Conservation (phyloP, 2,888 invertebrate species). For the Pachliopta kotzebuea region DNA sequence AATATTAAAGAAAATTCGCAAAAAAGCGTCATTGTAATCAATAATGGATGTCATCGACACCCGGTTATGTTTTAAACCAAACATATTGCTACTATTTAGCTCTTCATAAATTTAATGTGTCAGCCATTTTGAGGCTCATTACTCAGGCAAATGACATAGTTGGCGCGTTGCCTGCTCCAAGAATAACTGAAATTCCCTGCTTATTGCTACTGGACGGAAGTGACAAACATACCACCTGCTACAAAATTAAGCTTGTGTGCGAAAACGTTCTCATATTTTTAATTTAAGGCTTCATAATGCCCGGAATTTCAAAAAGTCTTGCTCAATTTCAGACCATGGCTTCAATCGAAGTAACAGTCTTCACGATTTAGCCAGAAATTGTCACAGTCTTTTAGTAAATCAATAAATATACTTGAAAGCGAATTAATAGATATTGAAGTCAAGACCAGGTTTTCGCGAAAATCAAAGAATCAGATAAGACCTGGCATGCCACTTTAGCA, state of each 20-base stretch:
- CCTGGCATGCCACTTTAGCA: too few species aligned
- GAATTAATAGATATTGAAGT: too few species aligned
- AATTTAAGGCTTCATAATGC: neutral
- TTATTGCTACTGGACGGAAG: neutral
- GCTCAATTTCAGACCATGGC: too few species aligned
- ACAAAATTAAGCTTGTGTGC: neutral
- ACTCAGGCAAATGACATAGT: constrained; percentile 14
- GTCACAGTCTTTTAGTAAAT: too few species aligned
- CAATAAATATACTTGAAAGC: too few species aligned
- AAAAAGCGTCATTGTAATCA: neutral
- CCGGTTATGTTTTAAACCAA: neutral
- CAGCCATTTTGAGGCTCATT: constrained; percentile 2
- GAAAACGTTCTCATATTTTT: too few species aligned
- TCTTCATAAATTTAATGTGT: constrained; percentile 10
- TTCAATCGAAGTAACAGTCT: too few species aligned
- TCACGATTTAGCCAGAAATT: too few species aligned
- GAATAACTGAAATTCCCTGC: constrained; percentile 2
- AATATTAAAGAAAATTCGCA: neutral
- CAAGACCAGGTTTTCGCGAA: too few species aligned
- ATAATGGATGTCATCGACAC: neutral
- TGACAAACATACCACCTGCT: neutral
- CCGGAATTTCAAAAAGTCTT: too few species aligned
- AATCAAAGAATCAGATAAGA: too few species aligned
- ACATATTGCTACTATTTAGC: neutral
- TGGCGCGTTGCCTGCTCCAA: constrained; percentile 10